A percentile compares a stretch with the other conserved stretches of the same genome.
phyloP scores from a whole-genome alignment of 2,888 invertebrate species.

The Salpingus planirostris region DNA sequence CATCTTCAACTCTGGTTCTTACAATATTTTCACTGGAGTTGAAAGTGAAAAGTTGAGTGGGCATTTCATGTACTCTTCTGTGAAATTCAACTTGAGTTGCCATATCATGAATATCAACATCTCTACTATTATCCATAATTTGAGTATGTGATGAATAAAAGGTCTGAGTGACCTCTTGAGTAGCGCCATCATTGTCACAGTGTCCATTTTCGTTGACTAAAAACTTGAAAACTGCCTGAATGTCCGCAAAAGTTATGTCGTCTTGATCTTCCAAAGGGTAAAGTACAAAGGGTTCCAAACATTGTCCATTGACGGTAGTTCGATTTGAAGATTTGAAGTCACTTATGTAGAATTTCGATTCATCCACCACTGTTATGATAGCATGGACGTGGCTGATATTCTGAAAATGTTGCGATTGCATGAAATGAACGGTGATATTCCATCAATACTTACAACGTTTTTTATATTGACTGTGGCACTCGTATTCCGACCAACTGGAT shows the following conservation, averaged over 20 bases:
- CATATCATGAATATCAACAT: slow-evolving; percentile 16
- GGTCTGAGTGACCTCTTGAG: slow-evolving; percentile 23
- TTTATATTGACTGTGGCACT: slow-evolving; percentile 32
- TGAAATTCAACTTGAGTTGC: slow-evolving; percentile 15
- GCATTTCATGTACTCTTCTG: background rate
- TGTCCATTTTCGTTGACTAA: no score
- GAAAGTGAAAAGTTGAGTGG: no score
- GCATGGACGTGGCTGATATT: slow-evolving; percentile 37
- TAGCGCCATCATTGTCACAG: no score
- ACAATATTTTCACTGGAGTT: no score
- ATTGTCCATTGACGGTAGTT: slow-evolving; percentile 23
- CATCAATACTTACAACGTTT: slow-evolving; percentile 27
- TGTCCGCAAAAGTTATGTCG: slow-evolving; percentile 27
- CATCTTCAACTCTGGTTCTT: background rate
- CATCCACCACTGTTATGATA: slow-evolving; percentile 30
- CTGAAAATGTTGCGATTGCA: slow-evolving; percentile 22
- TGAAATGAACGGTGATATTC: slow-evolving; percentile 1
- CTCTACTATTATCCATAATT: slow-evolving; percentile 1
- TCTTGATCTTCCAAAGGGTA: slow-evolving; percentile 25
- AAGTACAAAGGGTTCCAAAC: slow-evolving; percentile 28
- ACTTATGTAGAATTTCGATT: slow-evolving; percentile 29
- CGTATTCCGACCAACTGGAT: slow-evolving; percentile 33
- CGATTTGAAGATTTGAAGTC: slow-evolving; percentile 38
- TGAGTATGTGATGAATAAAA: slow-evolving; percentile 26
- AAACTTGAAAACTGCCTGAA: slow-evolving; percentile 17